Base-by-base conservation (phyloP, 2,888 invertebrate species). In the Parnassius glacialis region DNA sequence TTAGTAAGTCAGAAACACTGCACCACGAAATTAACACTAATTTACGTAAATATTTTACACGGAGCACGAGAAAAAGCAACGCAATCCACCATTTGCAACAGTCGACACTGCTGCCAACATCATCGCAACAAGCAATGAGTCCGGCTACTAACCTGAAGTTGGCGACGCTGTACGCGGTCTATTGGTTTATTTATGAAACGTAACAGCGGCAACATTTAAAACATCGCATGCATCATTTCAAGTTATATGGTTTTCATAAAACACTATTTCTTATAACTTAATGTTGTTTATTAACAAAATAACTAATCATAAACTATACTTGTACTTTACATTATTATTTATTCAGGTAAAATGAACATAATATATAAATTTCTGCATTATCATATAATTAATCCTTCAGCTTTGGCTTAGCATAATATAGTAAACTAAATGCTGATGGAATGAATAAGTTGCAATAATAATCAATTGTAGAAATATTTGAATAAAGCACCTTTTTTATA, bases 11-110 rank as follows among this genome's bases (percentile, higher is more conserved):
- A 91, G 91, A 91, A 91, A 91, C 91, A 91, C 91, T 83, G 90
- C 90, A 82, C 85, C 81, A 79, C 83, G 76, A 87, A 85, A 83
- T 84, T 85, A 81, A 80, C 92, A 92, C 89, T 86, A 90, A 91
- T 92, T 92, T 92, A 92, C 92, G 92, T 92, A 92, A 92, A 92
- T 92, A 92, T 91, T 92, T 92, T 88, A 90, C 87, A 90, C 89
- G 83, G 91, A 90, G 90, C 91, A 90, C 91, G 85, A 84, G 89
- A 91, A 90, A 91, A 92, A 89, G 91, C 80, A 90, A 91, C 90
- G 90, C 87, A 84, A 91, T 91, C 91, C 91, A 90, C 92, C 92
- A 91, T 91, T 92, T 92, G 92, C 92, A 87, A 87, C 81, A 85
- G 85, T 80, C 80, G 84, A 83, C 91, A 92, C 92, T 92, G 80